These are phyloP conservation scores for Axis porcinus DNA, from an alignment of 2,113 vertebrate species.

Conservation along the genomic window DNA sequence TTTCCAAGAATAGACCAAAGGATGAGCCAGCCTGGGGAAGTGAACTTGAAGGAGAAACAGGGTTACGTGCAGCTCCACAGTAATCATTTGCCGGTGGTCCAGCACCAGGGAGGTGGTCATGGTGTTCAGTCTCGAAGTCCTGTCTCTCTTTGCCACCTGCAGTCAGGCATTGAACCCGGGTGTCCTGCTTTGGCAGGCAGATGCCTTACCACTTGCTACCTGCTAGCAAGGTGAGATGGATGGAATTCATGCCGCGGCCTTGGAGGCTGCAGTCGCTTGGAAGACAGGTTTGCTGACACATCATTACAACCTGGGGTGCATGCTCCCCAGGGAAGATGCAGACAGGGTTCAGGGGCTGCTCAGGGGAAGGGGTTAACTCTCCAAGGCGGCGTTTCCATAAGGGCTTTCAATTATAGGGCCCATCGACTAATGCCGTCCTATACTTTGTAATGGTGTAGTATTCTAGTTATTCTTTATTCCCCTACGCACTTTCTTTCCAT, in stretches of 20 bases:
- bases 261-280: background rate
- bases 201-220: background rate
- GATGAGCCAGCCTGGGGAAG: background rate
- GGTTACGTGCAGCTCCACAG: rapidly evolving
- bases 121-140: background rate
- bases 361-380: background rate
- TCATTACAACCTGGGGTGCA: background rate
- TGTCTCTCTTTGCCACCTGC: background rate
- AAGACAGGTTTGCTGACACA: background rate
- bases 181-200: background rate
- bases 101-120: background rate
- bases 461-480: background rate
- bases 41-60: background rate
- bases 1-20: constrained; percentile 50
- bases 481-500: background rate
- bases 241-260: background rate
- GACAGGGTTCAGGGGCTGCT: background rate
- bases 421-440: background rate
- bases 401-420: background rate
- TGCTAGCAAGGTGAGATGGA: background rate
- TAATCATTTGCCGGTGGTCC: background rate
- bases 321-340: background rate
- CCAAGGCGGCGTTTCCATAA: background rate
- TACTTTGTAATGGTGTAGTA: background rate
- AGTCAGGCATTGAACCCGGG: background rate